Evolutionary conservation across 2,888 invertebrate genomes (phyloP).

Genomic region (Aspidapion aeneum): DNA sequence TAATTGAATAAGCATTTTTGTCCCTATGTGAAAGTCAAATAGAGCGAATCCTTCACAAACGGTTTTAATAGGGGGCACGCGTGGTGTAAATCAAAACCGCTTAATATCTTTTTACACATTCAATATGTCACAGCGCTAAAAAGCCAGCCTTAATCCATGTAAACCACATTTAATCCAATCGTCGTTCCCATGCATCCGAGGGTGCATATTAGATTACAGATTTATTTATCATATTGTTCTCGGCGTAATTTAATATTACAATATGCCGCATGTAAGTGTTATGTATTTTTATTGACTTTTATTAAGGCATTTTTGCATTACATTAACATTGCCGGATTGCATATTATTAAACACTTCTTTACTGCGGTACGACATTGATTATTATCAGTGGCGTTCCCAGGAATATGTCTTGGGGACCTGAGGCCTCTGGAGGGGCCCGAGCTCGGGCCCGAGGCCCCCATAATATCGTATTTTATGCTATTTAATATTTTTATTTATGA

Average conservation of each 20-base stretch:
- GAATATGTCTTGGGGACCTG: too few species aligned
- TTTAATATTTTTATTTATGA: too few species aligned
- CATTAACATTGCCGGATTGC: too few species aligned
- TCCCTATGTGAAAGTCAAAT: slow-evolving; percentile 45
- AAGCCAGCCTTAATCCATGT: slow-evolving; percentile 46
- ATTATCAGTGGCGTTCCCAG: too few species aligned
- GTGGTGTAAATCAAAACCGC: slow-evolving; percentile 30
- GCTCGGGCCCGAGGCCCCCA: too few species aligned
- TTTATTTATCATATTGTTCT: slow-evolving; percentile 46
- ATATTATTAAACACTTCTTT: too few species aligned
- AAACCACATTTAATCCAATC: slow-evolving; percentile 45
- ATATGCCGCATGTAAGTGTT: not conserved
- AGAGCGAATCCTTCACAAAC: slow-evolving; percentile 43
- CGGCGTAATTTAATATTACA: not conserved
- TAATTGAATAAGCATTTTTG: slow-evolving; percentile 18
- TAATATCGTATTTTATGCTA: too few species aligned
- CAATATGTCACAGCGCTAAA: slow-evolving; percentile 46
- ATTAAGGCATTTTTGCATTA: too few species aligned
- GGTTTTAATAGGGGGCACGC: slow-evolving; percentile 42
- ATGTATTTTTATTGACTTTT: not conserved
- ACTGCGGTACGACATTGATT: too few species aligned
- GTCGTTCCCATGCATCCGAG: slow-evolving; percentile 40
- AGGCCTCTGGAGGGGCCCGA: too few species aligned
- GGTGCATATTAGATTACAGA: slow-evolving; percentile 48
- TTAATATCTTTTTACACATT: slow-evolving; percentile 48